phyloP scores from a whole-genome alignment of 1,140 invertebrate genomes.

The Zaprionus camerounensis region DNA sequence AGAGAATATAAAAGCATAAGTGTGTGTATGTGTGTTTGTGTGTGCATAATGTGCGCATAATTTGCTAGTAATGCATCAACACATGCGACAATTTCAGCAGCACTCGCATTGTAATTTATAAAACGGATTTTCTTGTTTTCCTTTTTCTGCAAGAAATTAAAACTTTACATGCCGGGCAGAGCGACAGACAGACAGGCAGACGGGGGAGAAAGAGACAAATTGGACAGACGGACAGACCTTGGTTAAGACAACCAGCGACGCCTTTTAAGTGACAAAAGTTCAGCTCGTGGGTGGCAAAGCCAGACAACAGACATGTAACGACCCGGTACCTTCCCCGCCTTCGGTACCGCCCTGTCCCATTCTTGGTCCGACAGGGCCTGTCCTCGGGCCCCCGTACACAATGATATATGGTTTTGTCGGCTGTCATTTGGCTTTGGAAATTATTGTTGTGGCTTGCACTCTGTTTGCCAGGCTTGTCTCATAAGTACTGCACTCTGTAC shows the following conservation, averaged over 20 bases:
- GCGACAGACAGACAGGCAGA: constrained; percentile 23
- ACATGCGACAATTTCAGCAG: constrained; percentile 72
- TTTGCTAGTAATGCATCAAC: constrained; percentile 75
- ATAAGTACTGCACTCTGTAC: constrained; percentile 12
- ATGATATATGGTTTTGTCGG: constrained; percentile 80
- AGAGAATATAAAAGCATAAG: constrained; percentile 19
- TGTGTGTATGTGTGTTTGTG: not conserved
- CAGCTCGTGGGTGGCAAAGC: constrained; percentile 78
- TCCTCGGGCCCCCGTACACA: constrained; percentile 59
- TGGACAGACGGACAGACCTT: constrained; percentile 50
- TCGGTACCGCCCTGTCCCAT: too few relatives aligned
- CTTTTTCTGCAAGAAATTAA: constrained; percentile 60
- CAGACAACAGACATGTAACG: constrained; percentile 57
- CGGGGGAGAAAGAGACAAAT: constrained; percentile 36
- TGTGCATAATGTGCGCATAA: constrained; percentile 63
- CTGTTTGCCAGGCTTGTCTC: constrained; percentile 50
- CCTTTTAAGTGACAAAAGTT: constrained; percentile 79
- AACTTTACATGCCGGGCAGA: constrained; percentile 47
- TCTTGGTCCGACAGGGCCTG: not conserved
- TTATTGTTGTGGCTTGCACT: constrained; percentile 78
- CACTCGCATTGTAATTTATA: constrained; percentile 74
- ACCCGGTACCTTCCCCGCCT: not conserved
- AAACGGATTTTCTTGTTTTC: constrained; percentile 44
- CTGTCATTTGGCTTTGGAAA: constrained; percentile 81
- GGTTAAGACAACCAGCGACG: constrained; percentile 73